A percentile compares a stretch with the other conserved stretches of the same genome.
Conservation (phyloP, 2,113 vertebrate genomes). For the Cephalopholis sonnerati region DNA sequence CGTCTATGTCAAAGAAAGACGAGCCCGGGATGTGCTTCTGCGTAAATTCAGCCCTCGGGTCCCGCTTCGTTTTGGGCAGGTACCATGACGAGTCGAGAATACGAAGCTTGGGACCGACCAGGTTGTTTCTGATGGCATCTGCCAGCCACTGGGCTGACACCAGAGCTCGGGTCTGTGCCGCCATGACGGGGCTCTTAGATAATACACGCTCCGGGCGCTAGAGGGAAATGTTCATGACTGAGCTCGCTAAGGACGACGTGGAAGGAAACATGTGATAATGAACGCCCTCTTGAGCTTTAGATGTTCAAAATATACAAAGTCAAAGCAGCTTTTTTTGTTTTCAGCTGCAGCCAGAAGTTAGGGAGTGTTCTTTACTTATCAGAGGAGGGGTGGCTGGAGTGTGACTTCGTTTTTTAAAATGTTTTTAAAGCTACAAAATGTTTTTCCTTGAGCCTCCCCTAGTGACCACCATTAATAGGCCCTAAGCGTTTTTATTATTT, state of each 20-base stretch:
- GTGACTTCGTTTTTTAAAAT: no score
- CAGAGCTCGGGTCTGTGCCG: constrained; percentile 84
- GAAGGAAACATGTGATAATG: not conserved
- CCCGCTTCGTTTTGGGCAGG: constrained; percentile 87
- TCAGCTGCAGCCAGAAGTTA: no score
- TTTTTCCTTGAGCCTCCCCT: no score
- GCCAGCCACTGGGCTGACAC: constrained; percentile 92
- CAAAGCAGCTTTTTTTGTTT: no score
- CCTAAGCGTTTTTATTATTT: no score
- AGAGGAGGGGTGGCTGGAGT: no score
- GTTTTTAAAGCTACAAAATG: no score
- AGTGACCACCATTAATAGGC: no score
- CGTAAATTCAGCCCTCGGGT: constrained; percentile 86
- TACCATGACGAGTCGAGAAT: constrained; percentile 95
- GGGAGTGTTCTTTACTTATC: no score
- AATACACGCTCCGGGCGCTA: not conserved
- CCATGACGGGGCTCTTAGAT: constrained; percentile 80
- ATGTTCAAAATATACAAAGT: no score
- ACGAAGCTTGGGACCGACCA: constrained; percentile 83
- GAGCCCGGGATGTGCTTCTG: constrained; percentile 91
- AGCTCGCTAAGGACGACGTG: no score
- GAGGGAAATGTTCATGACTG: constrained; percentile 7
- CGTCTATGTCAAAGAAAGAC: constrained; percentile 92
- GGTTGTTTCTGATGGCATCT: constrained; percentile 85
- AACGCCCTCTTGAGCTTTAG: no score